A percentile compares a stretch with the other conserved stretches of the same genome.
Conservation (phyloP, 2,797 vertebrate genomes). For the Chelmon rostratus region DNA sequence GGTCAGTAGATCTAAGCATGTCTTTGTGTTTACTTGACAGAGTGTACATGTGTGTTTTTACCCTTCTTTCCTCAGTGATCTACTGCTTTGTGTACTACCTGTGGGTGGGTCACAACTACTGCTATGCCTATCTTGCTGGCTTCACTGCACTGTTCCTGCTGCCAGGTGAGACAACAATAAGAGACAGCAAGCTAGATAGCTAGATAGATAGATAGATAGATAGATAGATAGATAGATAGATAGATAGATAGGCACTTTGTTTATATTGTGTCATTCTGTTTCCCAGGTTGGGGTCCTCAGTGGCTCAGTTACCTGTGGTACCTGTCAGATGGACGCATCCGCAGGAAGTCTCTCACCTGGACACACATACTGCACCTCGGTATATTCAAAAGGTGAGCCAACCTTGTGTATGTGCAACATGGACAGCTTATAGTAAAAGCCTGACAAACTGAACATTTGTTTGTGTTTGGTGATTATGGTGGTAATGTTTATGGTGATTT, state of each 20-base stretch:
- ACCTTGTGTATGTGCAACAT: no score
- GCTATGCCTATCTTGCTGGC: constrained; percentile 84
- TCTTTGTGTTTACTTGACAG: background rate
- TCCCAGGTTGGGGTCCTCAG: constrained; percentile 85
- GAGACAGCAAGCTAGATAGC: background rate
- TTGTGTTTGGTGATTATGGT: background rate
- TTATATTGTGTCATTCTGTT: constrained; percentile 13
- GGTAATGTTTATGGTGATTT: background rate
- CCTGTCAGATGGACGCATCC: constrained; percentile 80
- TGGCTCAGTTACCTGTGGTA: constrained; percentile 90
- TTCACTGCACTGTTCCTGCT: constrained; percentile 83
- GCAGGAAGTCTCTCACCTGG: constrained; percentile 74
- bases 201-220: background rate
- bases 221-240: no score
- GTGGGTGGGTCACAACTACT: constrained; percentile 81
- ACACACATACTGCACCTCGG: constrained; percentile 91
- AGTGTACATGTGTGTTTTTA: background rate
- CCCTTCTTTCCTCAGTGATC: constrained; percentile 82
- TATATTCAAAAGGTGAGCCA: constrained; percentile 88
- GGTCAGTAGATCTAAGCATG: background rate
- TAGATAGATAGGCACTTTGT: background rate
- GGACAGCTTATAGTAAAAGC: background rate
- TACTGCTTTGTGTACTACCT: constrained; percentile 85
- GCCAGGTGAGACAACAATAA: constrained; percentile 76
- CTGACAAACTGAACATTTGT: background rate